Conservation (phyloP, 2,797 vertebrate genomes). For the Cheirogaleus major region DNA sequence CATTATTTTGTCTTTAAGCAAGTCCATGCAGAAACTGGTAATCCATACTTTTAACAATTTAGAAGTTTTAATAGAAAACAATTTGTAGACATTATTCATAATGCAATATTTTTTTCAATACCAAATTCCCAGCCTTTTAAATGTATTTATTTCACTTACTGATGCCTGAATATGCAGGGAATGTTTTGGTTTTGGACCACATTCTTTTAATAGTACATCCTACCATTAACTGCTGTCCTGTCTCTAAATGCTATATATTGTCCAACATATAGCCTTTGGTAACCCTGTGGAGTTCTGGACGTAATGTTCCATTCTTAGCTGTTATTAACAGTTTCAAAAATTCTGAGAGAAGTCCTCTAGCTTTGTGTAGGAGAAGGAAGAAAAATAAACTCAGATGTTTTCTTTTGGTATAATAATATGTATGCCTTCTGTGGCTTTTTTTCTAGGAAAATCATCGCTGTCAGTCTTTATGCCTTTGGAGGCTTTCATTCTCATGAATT, state of each 20-base stretch:
- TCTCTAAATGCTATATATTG: not conserved
- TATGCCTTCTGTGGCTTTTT: not conserved
- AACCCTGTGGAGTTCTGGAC: not conserved
- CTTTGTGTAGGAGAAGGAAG: not conserved
- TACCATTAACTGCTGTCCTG: accelerated
- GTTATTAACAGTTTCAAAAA: not conserved
- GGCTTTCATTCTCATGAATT: not conserved
- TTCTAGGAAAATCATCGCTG: not conserved
- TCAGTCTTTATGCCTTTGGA: not conserved
- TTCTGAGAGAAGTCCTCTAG: not conserved
- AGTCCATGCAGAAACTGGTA: not conserved
- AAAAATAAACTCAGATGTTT: not conserved
- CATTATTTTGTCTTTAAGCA: not conserved
- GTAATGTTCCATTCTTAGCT: not conserved
- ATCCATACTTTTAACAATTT: not conserved
- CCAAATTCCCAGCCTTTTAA: not conserved
- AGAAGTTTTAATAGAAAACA: not conserved
- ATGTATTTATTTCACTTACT: not conserved
- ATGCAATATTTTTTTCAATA: not conserved
- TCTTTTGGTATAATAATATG: not conserved
- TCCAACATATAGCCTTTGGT: not conserved
- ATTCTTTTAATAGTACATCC: not conserved
- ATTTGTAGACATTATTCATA: not conserved
- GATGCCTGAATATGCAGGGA: not conserved
- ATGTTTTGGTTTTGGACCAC: not conserved